Base-by-base conservation (phyloP, 1,140 invertebrate species). In the Saccostrea echinata region DNA sequence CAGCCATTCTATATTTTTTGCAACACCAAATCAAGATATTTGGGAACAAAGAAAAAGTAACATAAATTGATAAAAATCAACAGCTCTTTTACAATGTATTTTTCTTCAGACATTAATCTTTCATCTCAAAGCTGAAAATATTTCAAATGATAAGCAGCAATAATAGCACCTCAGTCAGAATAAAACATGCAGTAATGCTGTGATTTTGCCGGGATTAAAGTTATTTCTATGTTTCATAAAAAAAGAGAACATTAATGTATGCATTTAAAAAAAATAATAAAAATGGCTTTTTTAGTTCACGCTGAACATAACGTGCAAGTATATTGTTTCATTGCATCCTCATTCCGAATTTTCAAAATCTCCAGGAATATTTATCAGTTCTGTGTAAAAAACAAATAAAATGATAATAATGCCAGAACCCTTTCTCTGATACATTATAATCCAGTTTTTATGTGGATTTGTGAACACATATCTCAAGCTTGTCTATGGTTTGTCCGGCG, bases 381-480 rank as follows among this genome's bases (percentile, higher is more conserved):
- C 43, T 43, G 43, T 43, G 43, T 43, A 43, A 43, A 43, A 43
- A 43, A 43, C 6, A n/a, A n/a, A n/a, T n/a, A 43, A 8, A 43
- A 43, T 43, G 9, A 43, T 43, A 43, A 43, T 43, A 6, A 3
- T 43, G 43, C 6, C 9, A 43, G 43, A 43, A 9, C 1, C n/a
- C 16, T 61, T 61, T 61, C 55, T n/a, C 55, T 43, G n/a, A 61
- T 61, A 61, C 18, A 61, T 18, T 21, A n/a, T 21, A 61, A n/a
- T 61, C 16, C 18, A 61, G 55, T 61, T n/a, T 61, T 61, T 61
- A 61, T 61, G n/a, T 16, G 55, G 18, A 61, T 61, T n/a, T 61
- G n/a, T 61, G 55, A 61, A 61, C 16, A 61, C 55, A 61, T 61
- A 18, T 76, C 68, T 76, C 27, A 76, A 61, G 18, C 55, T 61